phyloP scores from a whole-genome alignment of 2,888 invertebrate genomes.

The Drosophila setosimentum region DNA sequence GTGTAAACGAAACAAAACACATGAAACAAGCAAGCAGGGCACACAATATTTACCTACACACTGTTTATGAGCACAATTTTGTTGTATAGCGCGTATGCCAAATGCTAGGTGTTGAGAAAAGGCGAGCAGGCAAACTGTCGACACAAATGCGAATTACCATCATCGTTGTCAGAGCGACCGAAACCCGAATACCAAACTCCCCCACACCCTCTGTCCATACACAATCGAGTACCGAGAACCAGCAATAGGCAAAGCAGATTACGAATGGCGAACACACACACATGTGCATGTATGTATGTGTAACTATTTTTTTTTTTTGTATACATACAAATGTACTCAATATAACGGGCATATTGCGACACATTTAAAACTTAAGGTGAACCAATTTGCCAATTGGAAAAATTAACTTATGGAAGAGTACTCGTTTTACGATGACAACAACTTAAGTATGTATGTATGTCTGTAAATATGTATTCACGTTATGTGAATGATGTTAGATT shows the following conservation, averaged over 20 bases:
- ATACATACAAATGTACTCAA: background rate
- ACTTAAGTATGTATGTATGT: background rate
- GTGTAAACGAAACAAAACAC: background rate
- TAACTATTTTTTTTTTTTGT: background rate
- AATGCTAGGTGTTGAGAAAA: slow-evolving; percentile 79
- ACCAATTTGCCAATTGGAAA: slow-evolving; percentile 18
- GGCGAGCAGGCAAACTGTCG: slow-evolving; percentile 53
- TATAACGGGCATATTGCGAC: slow-evolving; percentile 27
- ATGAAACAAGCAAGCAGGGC: background rate
- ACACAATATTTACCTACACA: slow-evolving; percentile 71
- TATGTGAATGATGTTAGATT: background rate
- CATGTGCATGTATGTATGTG: background rate
- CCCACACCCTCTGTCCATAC: background rate
- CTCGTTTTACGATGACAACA: background rate
- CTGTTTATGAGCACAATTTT: slow-evolving; percentile 79
- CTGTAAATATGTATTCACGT: background rate
- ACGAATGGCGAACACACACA: slow-evolving; percentile 20
- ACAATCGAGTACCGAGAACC: slow-evolving; percentile 1
- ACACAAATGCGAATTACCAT: slow-evolving; percentile 35
- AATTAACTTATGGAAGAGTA: background rate
- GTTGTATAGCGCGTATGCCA: slow-evolving; percentile 82
- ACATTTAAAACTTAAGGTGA: slow-evolving; percentile 11
- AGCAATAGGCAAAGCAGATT: slow-evolving; percentile 28
- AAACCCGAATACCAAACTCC: slow-evolving; percentile 15
- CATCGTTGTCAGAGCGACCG: slow-evolving; percentile 7